Percentiles rank a stretch among this genome's conserved stretches.
These are phyloP conservation scores for Lepidurus packardi DNA, from an alignment of 1,140 invertebrate genomes.

Conservation along the genomic window DNA sequence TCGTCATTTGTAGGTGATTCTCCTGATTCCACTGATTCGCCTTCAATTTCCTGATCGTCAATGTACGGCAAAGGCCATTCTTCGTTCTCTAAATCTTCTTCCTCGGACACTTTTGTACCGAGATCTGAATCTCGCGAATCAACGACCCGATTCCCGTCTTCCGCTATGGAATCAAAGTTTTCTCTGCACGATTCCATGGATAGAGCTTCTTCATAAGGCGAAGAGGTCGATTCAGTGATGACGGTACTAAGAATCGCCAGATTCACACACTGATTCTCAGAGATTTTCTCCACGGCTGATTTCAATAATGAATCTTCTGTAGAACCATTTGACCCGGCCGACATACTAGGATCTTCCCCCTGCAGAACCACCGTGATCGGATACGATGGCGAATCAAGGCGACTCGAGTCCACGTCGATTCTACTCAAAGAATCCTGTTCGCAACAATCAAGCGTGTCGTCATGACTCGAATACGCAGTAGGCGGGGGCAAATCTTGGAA, in stretches of 20 bases:
- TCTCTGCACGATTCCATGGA: not conserved
- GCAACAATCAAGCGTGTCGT: slow-evolving; percentile 30
- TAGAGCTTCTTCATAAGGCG: not conserved
- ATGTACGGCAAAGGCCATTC: slow-evolving; percentile 1
- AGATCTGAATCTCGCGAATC: not conserved
- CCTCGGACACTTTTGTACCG: not conserved
- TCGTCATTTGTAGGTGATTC: slow-evolving; percentile 28
- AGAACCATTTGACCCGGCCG: not conserved
- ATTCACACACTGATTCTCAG: not conserved
- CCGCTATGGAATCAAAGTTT: not conserved
- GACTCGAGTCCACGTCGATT: not conserved
- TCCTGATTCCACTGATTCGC: not conserved
- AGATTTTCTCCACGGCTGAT: not conserved
- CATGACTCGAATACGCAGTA: slow-evolving; percentile 27
- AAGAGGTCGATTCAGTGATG: not conserved
- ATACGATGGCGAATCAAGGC: slow-evolving; percentile 2
- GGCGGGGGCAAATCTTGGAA: slow-evolving; percentile 32
- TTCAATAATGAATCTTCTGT: not conserved
- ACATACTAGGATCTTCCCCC: slow-evolving; percentile 23
- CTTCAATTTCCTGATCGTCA: not conserved
- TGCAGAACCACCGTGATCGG: not conserved
- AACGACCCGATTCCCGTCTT: not conserved
- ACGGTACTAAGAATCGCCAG: not conserved
- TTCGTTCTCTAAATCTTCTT: not conserved
- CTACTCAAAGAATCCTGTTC: slow-evolving; percentile 26